Percentiles rank a stretch among this genome's conserved stretches.
Evolutionary conservation across 2,888 invertebrate species (phyloP).

Genomic region (Dryomyza anilis): DNA sequence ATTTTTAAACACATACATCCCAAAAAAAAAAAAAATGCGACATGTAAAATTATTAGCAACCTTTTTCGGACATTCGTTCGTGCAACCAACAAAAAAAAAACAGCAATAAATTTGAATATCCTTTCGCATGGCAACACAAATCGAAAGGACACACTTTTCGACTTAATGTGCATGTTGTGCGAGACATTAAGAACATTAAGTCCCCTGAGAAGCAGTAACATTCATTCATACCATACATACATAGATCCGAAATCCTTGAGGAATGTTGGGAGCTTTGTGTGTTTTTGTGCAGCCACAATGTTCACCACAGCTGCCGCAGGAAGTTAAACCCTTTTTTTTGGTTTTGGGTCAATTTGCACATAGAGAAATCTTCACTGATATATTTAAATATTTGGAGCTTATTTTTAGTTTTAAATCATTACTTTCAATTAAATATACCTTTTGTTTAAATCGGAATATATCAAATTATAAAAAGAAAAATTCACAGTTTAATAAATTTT

Average conservation of each 20-base stretch:
- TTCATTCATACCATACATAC: too few species aligned
- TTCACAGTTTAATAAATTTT: too few species aligned
- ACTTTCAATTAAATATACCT: too few species aligned
- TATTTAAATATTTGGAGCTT: too few species aligned
- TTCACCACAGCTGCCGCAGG: not conserved
- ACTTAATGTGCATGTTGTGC: not conserved
- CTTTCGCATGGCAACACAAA: not conserved
- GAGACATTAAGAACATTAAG: conserved; percentile 4
- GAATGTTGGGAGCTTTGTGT: not conserved
- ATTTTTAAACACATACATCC: conserved; percentile 2
- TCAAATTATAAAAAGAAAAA: too few species aligned
- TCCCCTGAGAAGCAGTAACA: not conserved
- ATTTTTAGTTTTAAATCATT: too few species aligned
- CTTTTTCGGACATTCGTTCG: not conserved
- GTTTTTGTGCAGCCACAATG: not conserved
- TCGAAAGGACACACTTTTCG: not conserved
- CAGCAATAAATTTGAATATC: conserved; percentile 11
- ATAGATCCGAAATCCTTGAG: too few species aligned
- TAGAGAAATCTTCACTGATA: too few species aligned
- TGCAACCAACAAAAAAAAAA: not conserved
- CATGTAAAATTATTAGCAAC: conserved; percentile 6
- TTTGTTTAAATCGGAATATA: too few species aligned
- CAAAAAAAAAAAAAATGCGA: too few species aligned
- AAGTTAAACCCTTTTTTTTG: not conserved
- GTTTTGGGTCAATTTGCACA: too few species aligned